Conservation (phyloP, 2,113 vertebrate genomes). For the Hydrochoerus hydrochaeris region DNA sequence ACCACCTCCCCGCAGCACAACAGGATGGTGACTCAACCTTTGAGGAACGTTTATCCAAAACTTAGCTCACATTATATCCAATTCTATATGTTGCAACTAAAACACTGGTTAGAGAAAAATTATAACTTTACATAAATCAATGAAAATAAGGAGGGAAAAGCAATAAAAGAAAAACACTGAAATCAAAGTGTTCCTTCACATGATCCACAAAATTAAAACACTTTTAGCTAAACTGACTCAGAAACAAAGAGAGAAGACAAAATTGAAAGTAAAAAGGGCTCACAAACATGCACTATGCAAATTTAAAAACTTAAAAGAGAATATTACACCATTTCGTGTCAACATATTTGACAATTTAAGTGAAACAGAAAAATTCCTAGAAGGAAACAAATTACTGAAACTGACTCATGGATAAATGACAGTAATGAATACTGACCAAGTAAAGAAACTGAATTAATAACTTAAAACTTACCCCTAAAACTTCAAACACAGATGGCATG, state of each 20-base stretch:
- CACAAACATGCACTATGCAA: neutral
- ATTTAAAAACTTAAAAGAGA: neutral
- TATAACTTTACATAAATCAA: neutral
- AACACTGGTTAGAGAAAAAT: neutral
- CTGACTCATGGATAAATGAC: neutral
- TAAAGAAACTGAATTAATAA: neutral
- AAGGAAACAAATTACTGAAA: slow-evolving; percentile 19
- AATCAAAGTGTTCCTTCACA: neutral
- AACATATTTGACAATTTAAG: neutral
- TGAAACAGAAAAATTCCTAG: neutral
- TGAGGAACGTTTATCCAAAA: neutral
- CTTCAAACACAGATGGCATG: neutral
- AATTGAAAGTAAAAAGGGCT: neutral
- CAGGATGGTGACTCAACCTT: neutral
- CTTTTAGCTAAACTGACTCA: neutral
- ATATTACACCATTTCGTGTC: neutral
- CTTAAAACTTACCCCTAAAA: neutral
- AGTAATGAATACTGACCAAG: neutral
- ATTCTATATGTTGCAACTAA: neutral
- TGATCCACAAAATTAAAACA: neutral
- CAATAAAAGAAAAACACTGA: neutral
- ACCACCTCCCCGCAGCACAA: neutral
- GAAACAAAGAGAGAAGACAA: neutral
- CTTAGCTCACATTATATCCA: neutral
- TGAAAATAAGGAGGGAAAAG: neutral